Evolutionary conservation across 2,113 vertebrate species (phyloP).

Genomic region (Acinonyx jubatus): DNA sequence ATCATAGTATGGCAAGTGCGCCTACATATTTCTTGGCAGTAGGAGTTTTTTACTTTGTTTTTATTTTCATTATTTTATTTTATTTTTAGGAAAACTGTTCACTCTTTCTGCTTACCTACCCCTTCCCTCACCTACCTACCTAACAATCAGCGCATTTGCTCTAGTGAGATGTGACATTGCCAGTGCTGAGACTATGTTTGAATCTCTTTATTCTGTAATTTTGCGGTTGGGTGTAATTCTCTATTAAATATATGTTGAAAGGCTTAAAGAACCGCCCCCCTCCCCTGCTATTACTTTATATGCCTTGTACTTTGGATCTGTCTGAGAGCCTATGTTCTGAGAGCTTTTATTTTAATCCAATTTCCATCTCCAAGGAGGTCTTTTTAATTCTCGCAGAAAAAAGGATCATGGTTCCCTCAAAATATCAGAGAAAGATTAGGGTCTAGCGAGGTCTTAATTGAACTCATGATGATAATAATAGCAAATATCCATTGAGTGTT

Average conservation of each 20-base stretch:
- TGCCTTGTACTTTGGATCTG: background rate
- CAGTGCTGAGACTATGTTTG: background rate
- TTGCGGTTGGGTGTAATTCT: background rate
- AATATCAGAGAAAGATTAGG: background rate
- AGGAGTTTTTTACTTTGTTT: background rate
- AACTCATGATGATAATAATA: constrained; percentile 43
- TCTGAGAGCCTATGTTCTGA: background rate
- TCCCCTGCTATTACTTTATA: background rate
- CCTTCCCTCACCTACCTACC: background rate
- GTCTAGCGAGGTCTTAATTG: constrained; percentile 25
- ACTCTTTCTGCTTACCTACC: background rate
- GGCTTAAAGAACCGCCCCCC: background rate
- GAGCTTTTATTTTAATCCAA: constrained; percentile 37
- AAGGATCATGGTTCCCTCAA: background rate
- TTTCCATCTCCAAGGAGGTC: background rate
- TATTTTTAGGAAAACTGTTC: background rate
- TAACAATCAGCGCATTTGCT: background rate
- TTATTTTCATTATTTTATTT: background rate
- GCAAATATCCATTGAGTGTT: background rate
- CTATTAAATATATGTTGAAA: background rate
- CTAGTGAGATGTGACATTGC: background rate
- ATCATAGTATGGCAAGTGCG: background rate
- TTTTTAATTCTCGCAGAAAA: constrained; percentile 16
- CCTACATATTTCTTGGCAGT: background rate
- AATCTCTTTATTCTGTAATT: background rate